Percentiles rank a stretch among this genome's conserved stretches.
phyloP scores from a whole-genome alignment of 2,888 invertebrate species.

The Aethes cnicana region DNA sequence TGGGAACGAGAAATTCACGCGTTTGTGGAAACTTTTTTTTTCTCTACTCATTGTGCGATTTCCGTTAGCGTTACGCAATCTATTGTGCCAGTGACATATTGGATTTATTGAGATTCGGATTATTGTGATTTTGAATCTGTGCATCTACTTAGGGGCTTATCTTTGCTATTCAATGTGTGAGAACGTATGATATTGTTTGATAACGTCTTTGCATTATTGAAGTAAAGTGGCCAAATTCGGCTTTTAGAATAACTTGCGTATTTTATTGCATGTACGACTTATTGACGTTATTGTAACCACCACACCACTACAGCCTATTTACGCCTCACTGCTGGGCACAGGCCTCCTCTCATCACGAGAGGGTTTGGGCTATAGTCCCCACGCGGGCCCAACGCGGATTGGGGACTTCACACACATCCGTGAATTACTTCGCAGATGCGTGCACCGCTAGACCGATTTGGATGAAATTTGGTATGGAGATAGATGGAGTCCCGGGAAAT shows the following conservation, averaged over 20 bases:
- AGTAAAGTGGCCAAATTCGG: neutral
- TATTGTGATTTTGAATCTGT: conserved; percentile 36
- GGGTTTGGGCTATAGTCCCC: too few species aligned
- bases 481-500: too few species aligned
- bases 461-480: too few species aligned
- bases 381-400: too few species aligned
- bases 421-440: too few species aligned
- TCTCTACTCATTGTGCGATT: conserved; percentile 43
- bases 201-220: neutral
- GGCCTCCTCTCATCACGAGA: too few species aligned
- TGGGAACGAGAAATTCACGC: conserved; percentile 71
- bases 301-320: too few species aligned
- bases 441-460: too few species aligned
- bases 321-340: too few species aligned
- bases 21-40: conserved; percentile 67
- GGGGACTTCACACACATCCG: too few species aligned
- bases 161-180: conserved; percentile 22
- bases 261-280: too few species aligned
- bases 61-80: conserved; percentile 50
- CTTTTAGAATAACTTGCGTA: neutral
- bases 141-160: conserved; percentile 40
- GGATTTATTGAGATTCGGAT: conserved; percentile 39
- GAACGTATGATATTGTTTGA: conserved; percentile 20
- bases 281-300: too few species aligned
- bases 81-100: conserved; percentile 52